These are phyloP conservation scores for Odontamblyopus lacepedii DNA, from an alignment of 2,797 vertebrate species.

Conservation along the genomic window DNA sequence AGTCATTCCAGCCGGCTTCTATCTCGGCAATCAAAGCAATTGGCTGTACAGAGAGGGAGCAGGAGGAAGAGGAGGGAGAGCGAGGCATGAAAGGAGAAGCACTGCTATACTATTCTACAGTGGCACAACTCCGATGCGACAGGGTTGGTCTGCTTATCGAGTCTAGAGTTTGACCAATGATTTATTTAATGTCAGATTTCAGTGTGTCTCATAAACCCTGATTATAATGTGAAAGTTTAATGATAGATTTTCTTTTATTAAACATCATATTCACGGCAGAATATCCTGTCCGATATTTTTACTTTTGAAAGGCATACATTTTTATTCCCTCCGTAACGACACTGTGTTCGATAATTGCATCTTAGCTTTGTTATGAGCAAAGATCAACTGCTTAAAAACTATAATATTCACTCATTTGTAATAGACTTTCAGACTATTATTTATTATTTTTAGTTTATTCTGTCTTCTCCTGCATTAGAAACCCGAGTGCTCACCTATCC, in stretches of 20 bases:
- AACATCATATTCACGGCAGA: neutral
- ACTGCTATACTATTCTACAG: slow-evolving; percentile 81
- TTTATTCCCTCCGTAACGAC: too few species aligned
- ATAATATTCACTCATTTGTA: too few species aligned
- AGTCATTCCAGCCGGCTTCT: slow-evolving; percentile 93
- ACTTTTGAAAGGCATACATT: too few species aligned
- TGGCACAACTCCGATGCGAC: slow-evolving; percentile 74
- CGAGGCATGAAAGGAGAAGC: slow-evolving; percentile 61
- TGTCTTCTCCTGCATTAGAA: too few species aligned
- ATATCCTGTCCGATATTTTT: too few species aligned
- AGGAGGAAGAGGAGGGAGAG: slow-evolving; percentile 57
- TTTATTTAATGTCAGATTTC: neutral
- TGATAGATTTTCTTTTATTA: neutral
- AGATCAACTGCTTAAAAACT: too few species aligned
- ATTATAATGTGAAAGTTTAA: neutral
- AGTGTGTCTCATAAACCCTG: neutral
- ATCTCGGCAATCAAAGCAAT: slow-evolving; percentile 97
- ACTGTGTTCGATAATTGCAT: too few species aligned
- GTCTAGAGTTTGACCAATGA: neutral
- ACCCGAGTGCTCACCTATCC: too few species aligned
- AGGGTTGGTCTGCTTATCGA: slow-evolving; percentile 57
- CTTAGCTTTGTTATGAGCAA: too few species aligned
- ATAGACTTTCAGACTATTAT: too few species aligned
- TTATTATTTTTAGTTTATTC: too few species aligned
- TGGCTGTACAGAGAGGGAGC: slow-evolving; percentile 88